phyloP scores from a whole-genome alignment of 2,113 vertebrate species.

The Origma solitaria region DNA sequence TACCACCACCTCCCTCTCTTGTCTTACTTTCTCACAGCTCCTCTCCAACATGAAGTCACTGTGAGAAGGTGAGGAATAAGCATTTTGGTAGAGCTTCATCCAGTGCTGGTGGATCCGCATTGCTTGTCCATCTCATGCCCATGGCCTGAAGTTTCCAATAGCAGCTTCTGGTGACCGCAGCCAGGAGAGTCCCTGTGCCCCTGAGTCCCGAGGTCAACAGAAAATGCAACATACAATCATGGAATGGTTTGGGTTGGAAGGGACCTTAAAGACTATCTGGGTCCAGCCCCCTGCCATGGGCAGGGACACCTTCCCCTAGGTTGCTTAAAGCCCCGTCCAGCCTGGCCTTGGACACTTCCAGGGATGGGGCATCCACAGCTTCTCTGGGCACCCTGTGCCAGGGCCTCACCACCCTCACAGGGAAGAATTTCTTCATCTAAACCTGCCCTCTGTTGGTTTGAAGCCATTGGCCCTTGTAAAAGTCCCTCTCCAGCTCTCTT shows the following conservation, averaged over 20 bases:
- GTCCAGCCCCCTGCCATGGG: accelerated
- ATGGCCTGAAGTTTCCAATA: neutral
- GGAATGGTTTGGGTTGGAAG: neutral
- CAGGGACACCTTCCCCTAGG: neutral
- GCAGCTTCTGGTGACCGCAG: neutral
- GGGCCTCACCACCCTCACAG: neutral
- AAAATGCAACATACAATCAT: neutral
- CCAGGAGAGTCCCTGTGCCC: neutral
- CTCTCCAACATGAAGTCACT: neutral
- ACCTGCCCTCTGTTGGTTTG: neutral
- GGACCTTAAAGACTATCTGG: neutral
- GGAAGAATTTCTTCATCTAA: neutral
- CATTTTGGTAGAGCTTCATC: neutral
- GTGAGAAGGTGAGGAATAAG: neutral
- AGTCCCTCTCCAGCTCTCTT: neutral
- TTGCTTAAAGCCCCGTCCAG: neutral
- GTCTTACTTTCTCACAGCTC: neutral
- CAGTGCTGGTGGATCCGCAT: neutral
- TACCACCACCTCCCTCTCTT: neutral
- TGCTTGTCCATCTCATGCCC: neutral
- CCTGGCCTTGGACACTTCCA: neutral
- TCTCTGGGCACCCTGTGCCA: neutral
- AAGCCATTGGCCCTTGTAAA: neutral
- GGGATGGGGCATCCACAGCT: neutral
- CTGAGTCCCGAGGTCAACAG: neutral